Evolutionary conservation across 2,797 vertebrate species (phyloP).

Genomic region (Chanos chanos): DNA sequence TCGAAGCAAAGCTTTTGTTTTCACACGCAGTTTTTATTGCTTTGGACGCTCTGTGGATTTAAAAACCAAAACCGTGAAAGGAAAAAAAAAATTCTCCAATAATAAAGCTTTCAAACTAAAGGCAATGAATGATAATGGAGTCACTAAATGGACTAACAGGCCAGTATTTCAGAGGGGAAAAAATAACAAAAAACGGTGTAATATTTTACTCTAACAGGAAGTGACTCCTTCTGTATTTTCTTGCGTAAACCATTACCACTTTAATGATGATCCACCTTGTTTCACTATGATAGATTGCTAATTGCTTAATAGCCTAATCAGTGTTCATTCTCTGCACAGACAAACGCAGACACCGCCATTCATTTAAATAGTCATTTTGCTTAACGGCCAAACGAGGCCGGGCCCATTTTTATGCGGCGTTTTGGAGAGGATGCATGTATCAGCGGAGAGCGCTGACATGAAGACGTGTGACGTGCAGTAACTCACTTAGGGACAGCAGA

Average conservation of each 20-base stretch:
- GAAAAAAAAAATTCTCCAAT: too few species aligned
- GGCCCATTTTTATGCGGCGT: conserved; percentile 89
- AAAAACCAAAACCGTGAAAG: too few species aligned
- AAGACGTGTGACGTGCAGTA: conserved; percentile 99
- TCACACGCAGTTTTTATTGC: too few species aligned
- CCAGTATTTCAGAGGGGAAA: not conserved
- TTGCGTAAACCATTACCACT: conserved; percentile 90
- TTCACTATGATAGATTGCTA: conserved; percentile 98
- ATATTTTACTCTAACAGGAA: conserved; percentile 66
- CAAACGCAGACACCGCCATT: conserved; percentile 94
- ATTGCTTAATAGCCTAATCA: conserved; percentile 99
- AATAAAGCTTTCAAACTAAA: too few species aligned
- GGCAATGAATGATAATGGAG: too few species aligned
- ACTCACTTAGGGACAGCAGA: conserved; percentile 99
- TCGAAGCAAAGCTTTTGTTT: too few species aligned
- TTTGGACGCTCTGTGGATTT: too few species aligned
- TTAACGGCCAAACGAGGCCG: conserved; percentile 93
- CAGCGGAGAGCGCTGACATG: conserved; percentile 92
- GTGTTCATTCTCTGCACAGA: conserved; percentile 92
- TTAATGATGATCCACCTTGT: conserved; percentile 97
- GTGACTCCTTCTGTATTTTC: conserved; percentile 93
- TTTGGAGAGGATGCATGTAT: conserved; percentile 96
- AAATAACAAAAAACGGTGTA: conserved; percentile 19
- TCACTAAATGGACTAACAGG: too few species aligned
- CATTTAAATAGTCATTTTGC: conserved; percentile 97